Evolutionary conservation across 2,113 vertebrate genomes (phyloP).

Genomic region (Desmodus rotundus): DNA sequence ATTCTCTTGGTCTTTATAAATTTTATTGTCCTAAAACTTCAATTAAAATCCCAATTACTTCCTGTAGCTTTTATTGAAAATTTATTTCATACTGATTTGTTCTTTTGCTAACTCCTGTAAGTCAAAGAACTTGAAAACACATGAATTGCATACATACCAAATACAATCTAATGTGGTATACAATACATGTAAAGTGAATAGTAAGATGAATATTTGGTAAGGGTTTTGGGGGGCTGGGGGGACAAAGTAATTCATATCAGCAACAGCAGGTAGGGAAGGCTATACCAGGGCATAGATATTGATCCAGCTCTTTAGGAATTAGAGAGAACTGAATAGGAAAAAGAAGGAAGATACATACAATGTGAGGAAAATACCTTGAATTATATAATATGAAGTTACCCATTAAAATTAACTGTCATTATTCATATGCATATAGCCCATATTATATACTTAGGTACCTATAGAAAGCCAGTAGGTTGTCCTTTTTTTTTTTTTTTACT

Average conservation of each 20-base stretch:
- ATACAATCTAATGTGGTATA: background rate
- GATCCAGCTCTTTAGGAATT: background rate
- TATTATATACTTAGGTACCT: background rate
- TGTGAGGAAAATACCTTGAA: background rate
- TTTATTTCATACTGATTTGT: background rate
- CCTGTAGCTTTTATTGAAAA: background rate
- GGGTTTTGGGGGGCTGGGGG: background rate
- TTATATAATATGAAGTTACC: background rate
- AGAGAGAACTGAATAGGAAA: background rate
- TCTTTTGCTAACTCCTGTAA: background rate
- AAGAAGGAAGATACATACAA: background rate
- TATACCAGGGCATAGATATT: background rate
- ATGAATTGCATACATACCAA: background rate
- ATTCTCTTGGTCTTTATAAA: background rate
- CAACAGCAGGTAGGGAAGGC: background rate
- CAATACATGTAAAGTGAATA: background rate
- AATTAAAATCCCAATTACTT: background rate
- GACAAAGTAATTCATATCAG: background rate
- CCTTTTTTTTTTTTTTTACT: no score
- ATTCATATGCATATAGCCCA: background rate
- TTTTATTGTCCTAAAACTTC: background rate
- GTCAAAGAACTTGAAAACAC: background rate
- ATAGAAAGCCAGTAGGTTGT: background rate
- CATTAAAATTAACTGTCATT: background rate
- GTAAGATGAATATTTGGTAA: background rate